Conservation (phyloP, 2,113 vertebrate species). For the Myrmecobius fasciatus region DNA sequence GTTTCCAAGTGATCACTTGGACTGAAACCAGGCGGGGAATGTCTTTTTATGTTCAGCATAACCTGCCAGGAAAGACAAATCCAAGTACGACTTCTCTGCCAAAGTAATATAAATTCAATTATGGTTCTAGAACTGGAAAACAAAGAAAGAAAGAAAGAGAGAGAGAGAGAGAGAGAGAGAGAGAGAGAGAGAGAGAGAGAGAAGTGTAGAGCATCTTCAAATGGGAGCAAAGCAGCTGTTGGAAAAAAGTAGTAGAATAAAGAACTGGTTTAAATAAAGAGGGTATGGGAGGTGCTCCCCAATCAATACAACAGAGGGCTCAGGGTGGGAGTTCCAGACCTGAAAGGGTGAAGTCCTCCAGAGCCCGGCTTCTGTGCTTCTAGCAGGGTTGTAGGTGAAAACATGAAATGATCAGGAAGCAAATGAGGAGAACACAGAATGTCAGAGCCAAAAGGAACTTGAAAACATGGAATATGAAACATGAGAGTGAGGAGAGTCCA, state of each 20-base stretch:
- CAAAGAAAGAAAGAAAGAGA: not conserved
- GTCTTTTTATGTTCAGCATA: not conserved
- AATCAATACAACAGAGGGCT: not conserved
- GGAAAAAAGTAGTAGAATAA: not conserved
- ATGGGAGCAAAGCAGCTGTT: not conserved
- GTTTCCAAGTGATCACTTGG: not conserved
- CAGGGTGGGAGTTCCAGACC: not conserved
- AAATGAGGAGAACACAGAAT: not conserved
- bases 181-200: not conserved
- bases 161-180: not conserved
- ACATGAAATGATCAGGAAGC: not conserved
- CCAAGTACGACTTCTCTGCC: not conserved
- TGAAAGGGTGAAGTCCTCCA: not conserved
- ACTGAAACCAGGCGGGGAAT: not conserved
- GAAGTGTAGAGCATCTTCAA: not conserved
- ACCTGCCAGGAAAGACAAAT: not conserved
- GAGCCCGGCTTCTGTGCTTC: not conserved
- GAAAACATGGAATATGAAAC: not conserved
- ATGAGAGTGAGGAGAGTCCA: not conserved
- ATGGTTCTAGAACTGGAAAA: not conserved
- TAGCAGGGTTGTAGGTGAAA: not conserved
- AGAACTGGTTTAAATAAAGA: not conserved
- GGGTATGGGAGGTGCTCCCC: not conserved
- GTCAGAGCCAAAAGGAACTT: not conserved
- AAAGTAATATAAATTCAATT: not conserved